These are phyloP conservation scores for Mylabris phalerata DNA, from an alignment of 1,140 invertebrate genomes.

Conservation along the genomic window DNA sequence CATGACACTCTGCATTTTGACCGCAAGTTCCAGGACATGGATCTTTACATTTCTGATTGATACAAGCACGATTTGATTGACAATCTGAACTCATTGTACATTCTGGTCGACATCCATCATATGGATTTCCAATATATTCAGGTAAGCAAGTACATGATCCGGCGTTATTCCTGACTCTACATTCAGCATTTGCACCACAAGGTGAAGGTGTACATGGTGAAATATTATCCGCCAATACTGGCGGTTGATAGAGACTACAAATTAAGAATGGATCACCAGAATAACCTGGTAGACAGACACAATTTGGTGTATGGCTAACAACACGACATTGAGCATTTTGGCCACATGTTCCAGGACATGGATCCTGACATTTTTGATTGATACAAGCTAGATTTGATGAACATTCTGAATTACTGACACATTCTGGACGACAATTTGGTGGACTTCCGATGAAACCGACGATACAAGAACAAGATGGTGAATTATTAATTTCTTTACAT, in stretches of 20 bases:
- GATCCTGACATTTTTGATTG: slow-evolving; percentile 64
- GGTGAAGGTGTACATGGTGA: slow-evolving; percentile 57
- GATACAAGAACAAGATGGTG: slow-evolving; percentile 61
- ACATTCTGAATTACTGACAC: slow-evolving; percentile 69
- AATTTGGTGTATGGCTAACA: slow-evolving; percentile 63
- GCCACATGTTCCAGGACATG: slow-evolving; percentile 67
- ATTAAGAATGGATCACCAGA: slow-evolving; percentile 62
- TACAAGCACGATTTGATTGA: slow-evolving; percentile 67
- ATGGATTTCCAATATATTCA: slow-evolving; percentile 57
- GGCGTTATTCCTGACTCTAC: slow-evolving; percentile 54
- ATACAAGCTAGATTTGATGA: slow-evolving; percentile 60
- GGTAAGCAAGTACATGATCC: slow-evolving; percentile 61
- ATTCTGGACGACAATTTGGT: slow-evolving; percentile 70
- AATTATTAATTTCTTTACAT: slow-evolving; percentile 53
- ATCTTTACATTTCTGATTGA: slow-evolving; percentile 71
- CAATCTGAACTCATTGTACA: slow-evolving; percentile 77
- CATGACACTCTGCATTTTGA: slow-evolving; percentile 72
- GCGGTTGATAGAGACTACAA: slow-evolving; percentile 41
- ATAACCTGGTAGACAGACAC: slow-evolving; percentile 56
- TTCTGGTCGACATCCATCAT: slow-evolving; percentile 68
- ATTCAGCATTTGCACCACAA: slow-evolving; percentile 61
- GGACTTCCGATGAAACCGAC: slow-evolving; percentile 62
- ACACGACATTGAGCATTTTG: slow-evolving; percentile 62
- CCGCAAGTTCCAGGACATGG: slow-evolving; percentile 76
- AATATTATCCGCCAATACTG: slow-evolving; percentile 32